Base-by-base conservation (phyloP, 1,140 invertebrate genomes). In the Euwallacea similis region DNA sequence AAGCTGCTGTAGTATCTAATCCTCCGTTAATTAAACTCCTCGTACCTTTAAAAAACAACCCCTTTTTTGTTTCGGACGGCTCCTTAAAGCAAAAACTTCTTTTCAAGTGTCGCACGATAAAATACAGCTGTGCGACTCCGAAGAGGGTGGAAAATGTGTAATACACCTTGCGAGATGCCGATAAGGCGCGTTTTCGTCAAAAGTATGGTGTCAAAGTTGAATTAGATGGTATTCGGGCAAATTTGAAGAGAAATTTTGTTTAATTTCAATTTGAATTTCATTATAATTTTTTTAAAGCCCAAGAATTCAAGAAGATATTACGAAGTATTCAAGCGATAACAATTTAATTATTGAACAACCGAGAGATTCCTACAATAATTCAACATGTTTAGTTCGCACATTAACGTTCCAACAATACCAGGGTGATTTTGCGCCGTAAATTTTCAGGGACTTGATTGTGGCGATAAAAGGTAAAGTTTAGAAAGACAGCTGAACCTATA, bases 61-160 rank as follows among this genome's bases (percentile, higher is more conserved):
- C 21, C 21, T 33, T 33, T 33, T 33, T 33, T 33, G 21, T 33
- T 33, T 33, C 21, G 21, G 21, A 33, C 21, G 21, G 21, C 21
- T 33, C 4, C 21, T 33, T 33, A 33, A 33, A 33, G 21, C 21
- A 33, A 33, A 33, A 33, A 33, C 21, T 33, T 33, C 21, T 33
- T 33, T 33, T 33, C 21, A 4, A 33, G 21, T 33, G 21, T 33
- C 21, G 21, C 21, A 33, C 21, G 46, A 50, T 50, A 69, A 69
- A 61, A 42, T 42, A 55, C 67, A 69, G 47, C 67, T 69, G 67
- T 62, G 67, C 41, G 46, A 44, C 54, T 53, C 61, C 59, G 67
- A 69, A 69, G 62, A 59, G 67, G 67, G 43, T 53, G 42, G 47
- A 62, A 62, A 62, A 62, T 46, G 67, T 69, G 67, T 69, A 62